These are phyloP conservation scores for Neostethus bicornis DNA, from an alignment of 2,797 vertebrate genomes.

Conservation along the genomic window DNA sequence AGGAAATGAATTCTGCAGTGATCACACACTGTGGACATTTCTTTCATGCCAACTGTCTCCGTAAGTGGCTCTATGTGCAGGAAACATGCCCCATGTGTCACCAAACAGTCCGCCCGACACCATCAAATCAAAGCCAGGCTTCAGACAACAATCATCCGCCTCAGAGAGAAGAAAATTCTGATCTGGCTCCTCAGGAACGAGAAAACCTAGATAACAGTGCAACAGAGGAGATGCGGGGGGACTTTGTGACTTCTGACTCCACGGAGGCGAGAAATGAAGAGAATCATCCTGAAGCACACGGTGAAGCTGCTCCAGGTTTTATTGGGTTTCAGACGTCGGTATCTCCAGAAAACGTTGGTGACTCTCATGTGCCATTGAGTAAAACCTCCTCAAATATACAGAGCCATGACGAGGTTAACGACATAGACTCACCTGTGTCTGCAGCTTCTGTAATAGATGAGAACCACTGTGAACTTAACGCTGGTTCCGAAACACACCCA, in stretches of 20 bases:
- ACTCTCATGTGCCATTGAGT: conserved; percentile 7
- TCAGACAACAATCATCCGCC: conserved; percentile 26
- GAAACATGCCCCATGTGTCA: conserved; percentile 90
- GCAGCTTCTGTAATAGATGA: conserved; percentile 7
- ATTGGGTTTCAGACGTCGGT: conserved; percentile 53
- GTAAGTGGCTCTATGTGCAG: conserved; percentile 88
- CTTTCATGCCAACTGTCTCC: conserved; percentile 85
- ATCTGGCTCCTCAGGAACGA: conserved; percentile 22
- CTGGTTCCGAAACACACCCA: conserved; percentile 2
- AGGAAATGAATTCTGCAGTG: conserved; percentile 86
- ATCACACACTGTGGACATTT: conserved; percentile 85
- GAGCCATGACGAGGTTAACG: conserved; percentile 14
- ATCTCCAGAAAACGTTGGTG: conserved; percentile 9
- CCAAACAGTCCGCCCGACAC: conserved; percentile 70
- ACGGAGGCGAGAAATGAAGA: conserved; percentile 14
- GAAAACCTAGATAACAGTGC: not conserved
- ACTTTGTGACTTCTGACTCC: conserved; percentile 6
- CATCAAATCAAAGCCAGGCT: conserved; percentile 4
- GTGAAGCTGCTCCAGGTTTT: conserved; percentile 39
- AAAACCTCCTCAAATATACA: conserved; percentile 9
- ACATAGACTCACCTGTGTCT: conserved; percentile 5
- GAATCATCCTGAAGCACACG: conserved; percentile 2
- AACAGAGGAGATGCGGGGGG: conserved; percentile 20
- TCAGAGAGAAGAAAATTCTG: conserved; percentile 8
- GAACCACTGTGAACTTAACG: conserved; percentile 3